Evolutionary conservation across 2,888 invertebrate genomes (phyloP), one percentile per base, ranked within the genome.

Genomic region (Morpho achilles): DNA sequence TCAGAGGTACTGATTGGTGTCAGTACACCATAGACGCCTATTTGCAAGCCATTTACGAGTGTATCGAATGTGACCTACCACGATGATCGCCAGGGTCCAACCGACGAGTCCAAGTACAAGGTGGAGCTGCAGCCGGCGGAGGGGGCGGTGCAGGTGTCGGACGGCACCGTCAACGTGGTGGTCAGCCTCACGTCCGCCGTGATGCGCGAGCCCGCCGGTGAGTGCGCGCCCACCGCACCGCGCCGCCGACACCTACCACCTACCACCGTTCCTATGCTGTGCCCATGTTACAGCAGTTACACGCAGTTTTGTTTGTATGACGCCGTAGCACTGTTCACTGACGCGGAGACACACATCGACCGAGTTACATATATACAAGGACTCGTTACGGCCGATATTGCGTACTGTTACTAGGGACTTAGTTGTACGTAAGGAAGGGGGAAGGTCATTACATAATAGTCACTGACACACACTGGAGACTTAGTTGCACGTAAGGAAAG

Each of bases 101-200:
- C 74, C 68, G 87, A 86, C 52, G 88, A 89, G 59, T 67, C 72
- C 53, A 94, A 93, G 64, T 98, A 97, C 91, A 95, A 94, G 68
- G 96, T 98, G 66, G 95, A 95, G 70, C 93, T 96, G 72, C 95
- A 94, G 78, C 93, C 96, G 53, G 96, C 96, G 58, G 96, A 97
- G 69, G 96, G 97, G 55, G 96, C 96, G 7, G 93, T 98, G 64
- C 92, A 94, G 50, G 96, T 98, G 56, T 92, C 94, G n/a, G 95
- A 96, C 73, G 95, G 94, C 61, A 87, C 91, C 53, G 95, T 96
- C 59, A 92, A 93, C 55, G 98, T 98, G 66, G 94, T 95, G 66
- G 96, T 99, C 64, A 96, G 96, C 64, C 92, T 99, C 64, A 98
- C 99, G 53, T 98, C 98, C 65, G 98, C 98, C 50, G 92, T 98